phyloP scores from a whole-genome alignment of 1,140 invertebrate species.

The Drosophila ohnishii region DNA sequence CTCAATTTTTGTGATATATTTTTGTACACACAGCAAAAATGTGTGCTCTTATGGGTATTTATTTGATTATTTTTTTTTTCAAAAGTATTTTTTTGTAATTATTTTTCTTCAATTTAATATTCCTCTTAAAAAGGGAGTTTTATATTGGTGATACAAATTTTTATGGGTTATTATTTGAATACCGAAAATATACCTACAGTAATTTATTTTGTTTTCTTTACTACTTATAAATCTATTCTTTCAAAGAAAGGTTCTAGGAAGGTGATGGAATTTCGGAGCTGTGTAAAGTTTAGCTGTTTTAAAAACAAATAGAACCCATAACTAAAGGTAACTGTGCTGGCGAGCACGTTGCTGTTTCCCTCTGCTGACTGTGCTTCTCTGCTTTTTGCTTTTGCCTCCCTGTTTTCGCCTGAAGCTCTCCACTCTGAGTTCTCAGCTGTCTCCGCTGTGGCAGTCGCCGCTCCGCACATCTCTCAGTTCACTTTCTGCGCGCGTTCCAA shows the following conservation, averaged over 20 bases:
- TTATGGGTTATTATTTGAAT: too few relatives aligned
- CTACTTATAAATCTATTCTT: too few relatives aligned
- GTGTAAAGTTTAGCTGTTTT: constrained; percentile 42
- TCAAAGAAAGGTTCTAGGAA: too few relatives aligned
- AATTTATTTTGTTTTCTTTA: too few relatives aligned
- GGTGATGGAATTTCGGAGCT: not conserved
- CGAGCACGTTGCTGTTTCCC: constrained; percentile 25
- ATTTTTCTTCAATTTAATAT: not conserved
- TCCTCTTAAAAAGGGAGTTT: not conserved
- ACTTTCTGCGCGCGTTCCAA: constrained; percentile 67
- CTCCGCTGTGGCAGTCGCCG: constrained; percentile 18
- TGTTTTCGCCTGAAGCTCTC: not conserved
- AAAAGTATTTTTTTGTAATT: too few relatives aligned
- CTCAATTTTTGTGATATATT: constrained; percentile 5
- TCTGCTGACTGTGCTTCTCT: not conserved
- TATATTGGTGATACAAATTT: too few relatives aligned
- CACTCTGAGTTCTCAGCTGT: constrained; percentile 16
- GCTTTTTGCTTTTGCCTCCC: not conserved
- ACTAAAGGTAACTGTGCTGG: constrained; percentile 30
- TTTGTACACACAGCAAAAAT: not conserved
- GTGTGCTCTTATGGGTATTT: not conserved
- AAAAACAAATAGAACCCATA: constrained; percentile 50
- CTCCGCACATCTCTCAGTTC: constrained; percentile 52
- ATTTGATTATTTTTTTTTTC: too few relatives aligned
- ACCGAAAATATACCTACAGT: too few relatives aligned